phyloP scores from a whole-genome alignment of 1,140 invertebrate genomes.

The Drosophila punjabiensis region DNA sequence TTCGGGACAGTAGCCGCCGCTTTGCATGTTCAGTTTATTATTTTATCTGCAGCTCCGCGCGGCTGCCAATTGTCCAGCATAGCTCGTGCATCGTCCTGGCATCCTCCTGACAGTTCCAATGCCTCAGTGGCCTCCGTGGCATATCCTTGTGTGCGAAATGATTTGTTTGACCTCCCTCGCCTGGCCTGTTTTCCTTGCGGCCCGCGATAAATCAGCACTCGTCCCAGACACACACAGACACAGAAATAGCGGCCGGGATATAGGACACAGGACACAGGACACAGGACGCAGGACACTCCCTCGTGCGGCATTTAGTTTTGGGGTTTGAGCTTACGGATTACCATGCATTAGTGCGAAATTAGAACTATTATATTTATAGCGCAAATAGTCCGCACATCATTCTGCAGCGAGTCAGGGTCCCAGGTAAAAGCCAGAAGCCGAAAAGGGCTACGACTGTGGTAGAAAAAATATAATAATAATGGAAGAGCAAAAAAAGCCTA shows the following conservation, averaged over 20 bases:
- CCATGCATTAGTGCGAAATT: slow-evolving; percentile 52
- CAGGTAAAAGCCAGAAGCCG: slow-evolving; percentile 38
- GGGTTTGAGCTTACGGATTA: slow-evolving; percentile 26
- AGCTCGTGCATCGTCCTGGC: slow-evolving; percentile 29
- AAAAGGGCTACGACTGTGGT: background rate
- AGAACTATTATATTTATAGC: slow-evolving; percentile 63
- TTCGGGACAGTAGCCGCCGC: slow-evolving; percentile 14
- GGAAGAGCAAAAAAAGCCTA: slow-evolving; percentile 6
- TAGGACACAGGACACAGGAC: background rate
- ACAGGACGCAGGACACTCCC: background rate
- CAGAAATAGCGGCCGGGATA: background rate
- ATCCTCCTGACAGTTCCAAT: slow-evolving; percentile 17
- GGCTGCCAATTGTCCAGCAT: slow-evolving; percentile 51
- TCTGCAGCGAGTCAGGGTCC: background rate
- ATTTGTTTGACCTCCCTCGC: slow-evolving; percentile 58
- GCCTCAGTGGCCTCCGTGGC: slow-evolving; percentile 15
- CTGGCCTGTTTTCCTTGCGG: slow-evolving; percentile 22
- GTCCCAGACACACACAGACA: slow-evolving; percentile 1
- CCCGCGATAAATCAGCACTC: slow-evolving; percentile 58
- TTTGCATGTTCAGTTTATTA: slow-evolving; percentile 64
- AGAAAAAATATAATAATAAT: slow-evolving; percentile 5
- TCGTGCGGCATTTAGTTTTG: slow-evolving; percentile 19
- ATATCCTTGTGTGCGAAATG: slow-evolving; percentile 37
- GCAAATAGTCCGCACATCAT: slow-evolving; percentile 53
- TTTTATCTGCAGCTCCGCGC: slow-evolving; percentile 50